phyloP scores from a whole-genome alignment of 2,888 invertebrate species.

The Chrysolina haemoptera region DNA sequence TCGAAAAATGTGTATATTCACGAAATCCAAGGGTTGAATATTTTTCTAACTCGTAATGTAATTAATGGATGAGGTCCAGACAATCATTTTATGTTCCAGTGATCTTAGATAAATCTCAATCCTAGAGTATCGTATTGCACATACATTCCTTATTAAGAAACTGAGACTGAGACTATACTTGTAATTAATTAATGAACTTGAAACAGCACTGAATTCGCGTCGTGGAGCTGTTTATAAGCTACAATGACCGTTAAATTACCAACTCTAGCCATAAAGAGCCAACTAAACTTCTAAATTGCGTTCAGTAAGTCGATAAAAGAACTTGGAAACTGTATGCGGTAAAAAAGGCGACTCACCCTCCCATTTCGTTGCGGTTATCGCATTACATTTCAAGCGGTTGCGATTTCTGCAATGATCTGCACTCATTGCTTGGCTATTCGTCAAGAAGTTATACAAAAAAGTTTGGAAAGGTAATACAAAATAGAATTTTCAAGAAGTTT shows the following conservation, averaged over 20 bases:
- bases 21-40: too few relatives aligned
- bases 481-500: too few relatives aligned
- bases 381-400: slow-evolving; percentile 13
- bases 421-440: neutral
- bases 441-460: neutral
- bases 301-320: slow-evolving; percentile 23
- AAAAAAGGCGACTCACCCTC: slow-evolving; percentile 19
- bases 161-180: slow-evolving; percentile 10
- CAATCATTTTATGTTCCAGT: neutral
- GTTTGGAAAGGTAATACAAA: too few relatives aligned
- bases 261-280: slow-evolving; percentile 35
- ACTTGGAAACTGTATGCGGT: slow-evolving; percentile 20
- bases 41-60: too few relatives aligned
- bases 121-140: neutral
- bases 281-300: slow-evolving; percentile 22
- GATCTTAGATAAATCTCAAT: neutral
- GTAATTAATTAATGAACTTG: slow-evolving; percentile 21
- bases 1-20: too few relatives aligned
- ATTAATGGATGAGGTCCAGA: too few relatives aligned
- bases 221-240: slow-evolving; percentile 41
- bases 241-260: slow-evolving; percentile 45
- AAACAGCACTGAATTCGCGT: slow-evolving; percentile 6
- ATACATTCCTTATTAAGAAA: neutral
- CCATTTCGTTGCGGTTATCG: slow-evolving; percentile 19
- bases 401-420: slow-evolving; percentile 14